Base-by-base conservation (phyloP, 2,113 vertebrate species). In the Aptenodytes patagonicus region DNA sequence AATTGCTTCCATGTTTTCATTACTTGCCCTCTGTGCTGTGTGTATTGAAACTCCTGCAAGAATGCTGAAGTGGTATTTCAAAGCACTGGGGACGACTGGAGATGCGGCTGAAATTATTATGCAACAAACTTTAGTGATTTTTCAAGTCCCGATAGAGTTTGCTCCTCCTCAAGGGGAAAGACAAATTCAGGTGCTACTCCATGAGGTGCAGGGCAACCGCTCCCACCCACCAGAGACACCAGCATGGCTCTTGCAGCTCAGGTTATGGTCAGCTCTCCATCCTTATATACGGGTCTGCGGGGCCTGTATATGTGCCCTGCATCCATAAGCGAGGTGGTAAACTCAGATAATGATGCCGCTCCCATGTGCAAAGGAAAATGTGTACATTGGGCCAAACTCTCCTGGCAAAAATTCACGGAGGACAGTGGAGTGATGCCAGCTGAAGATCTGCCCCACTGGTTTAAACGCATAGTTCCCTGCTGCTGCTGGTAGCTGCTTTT, bases 1-100 rank as follows among this genome's bases (percentile, higher is more conserved):
- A 97, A 97, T 97, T 96, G 95, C 91, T 97, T 97, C 91, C 91
- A 95, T 95, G 92, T 97, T 97, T 96, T 96, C 83, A 94, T 96
- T 93, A 96, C 92, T 89, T 91, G 86, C 97, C 82, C 91, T 97
- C 95, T 93, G 88, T 72, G 94, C 86, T 90, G 71, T 81, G 82
- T 92, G 89, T 75, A 97, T 92, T 94, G 91, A 93, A 96, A 81
- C 89, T 91, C 91, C 78, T 62, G 85, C 90, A 96, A 96, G 96
- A 96, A 95, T 72, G 93, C 93, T 97, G 93, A 96, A 95, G 91
- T 85, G 83, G 83, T 95, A 87, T 96, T 95, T 93, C 83, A 94
- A 96, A 96, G 94, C 92, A 83, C 72, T 86, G 62, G 70, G 73
- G 89, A 90, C 90, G 77, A 61, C 75, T 90, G 90, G 80, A 92